These are phyloP conservation scores for Podarcis cretensis DNA, from an alignment of 2,113 vertebrate species.

Conservation along the genomic window DNA sequence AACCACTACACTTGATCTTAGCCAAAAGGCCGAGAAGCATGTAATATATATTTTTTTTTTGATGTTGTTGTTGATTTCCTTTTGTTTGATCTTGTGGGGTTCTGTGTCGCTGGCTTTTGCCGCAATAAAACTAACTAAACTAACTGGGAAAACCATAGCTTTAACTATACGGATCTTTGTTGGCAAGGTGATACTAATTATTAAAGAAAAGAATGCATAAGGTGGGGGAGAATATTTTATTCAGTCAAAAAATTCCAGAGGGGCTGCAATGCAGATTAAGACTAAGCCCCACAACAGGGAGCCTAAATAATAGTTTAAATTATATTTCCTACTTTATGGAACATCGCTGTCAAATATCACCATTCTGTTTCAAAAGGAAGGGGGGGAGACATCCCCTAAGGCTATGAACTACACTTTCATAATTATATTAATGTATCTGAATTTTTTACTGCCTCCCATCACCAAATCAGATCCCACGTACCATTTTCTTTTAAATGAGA, in stretches of 20 bases:
- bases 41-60: too few relatives aligned
- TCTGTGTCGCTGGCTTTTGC: too few relatives aligned
- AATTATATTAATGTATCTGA: slow-evolving; percentile 52
- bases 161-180: too few relatives aligned
- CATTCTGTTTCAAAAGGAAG: slow-evolving; percentile 19
- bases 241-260: not conserved
- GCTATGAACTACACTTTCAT: slow-evolving; percentile 44
- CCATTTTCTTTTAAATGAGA: slow-evolving; percentile 12
- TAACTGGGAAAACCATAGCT: too few relatives aligned
- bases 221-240: not conserved
- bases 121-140: too few relatives aligned
- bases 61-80: too few relatives aligned
- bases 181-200: too few relatives aligned
- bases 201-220: not conserved
- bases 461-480: slow-evolving; percentile 21
- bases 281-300: not conserved
- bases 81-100: too few relatives aligned
- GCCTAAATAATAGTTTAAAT: slow-evolving; percentile 8
- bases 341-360: not conserved
- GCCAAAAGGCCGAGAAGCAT: too few relatives aligned
- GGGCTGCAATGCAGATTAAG: not conserved
- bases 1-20: too few relatives aligned
- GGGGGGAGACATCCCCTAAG: not conserved
- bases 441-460: slow-evolving; percentile 35
- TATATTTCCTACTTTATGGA: slow-evolving; percentile 1